These are phyloP conservation scores for Drosophila funebris DNA, from an alignment of 1,140 invertebrate genomes.

Conservation along the genomic window DNA sequence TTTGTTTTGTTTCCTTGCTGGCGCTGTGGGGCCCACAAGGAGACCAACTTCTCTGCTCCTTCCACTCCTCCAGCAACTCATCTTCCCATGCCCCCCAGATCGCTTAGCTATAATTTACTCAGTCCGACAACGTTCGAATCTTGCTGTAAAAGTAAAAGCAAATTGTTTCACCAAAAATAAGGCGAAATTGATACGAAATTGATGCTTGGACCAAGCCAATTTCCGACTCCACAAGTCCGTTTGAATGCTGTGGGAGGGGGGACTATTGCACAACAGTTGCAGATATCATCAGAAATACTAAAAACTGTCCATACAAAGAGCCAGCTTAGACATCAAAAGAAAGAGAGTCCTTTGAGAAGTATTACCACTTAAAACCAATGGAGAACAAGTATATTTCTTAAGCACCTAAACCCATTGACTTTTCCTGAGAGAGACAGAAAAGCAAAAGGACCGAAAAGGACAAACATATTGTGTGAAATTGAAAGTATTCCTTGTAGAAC, in stretches of 20 bases:
- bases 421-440: too few species aligned
- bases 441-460: too few species aligned
- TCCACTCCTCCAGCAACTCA: constrained; percentile 1
- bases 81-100: constrained; percentile 8
- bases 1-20: constrained; percentile 16
- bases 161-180: constrained; percentile 56
- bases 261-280: constrained; percentile 49
- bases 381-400: too few species aligned
- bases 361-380: too few species aligned
- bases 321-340: too few species aligned
- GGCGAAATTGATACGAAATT: constrained; percentile 76
- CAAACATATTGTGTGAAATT: too few species aligned
- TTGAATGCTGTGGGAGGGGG: background rate
- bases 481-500: too few species aligned
- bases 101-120: constrained; percentile 64
- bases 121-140: constrained; percentile 47
- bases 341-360: too few species aligned
- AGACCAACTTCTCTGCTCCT: background rate
- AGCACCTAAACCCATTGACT: too few species aligned
- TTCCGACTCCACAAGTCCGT: constrained; percentile 17
- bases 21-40: constrained; percentile 28
- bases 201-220: constrained; percentile 56
- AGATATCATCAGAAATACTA: too few species aligned
- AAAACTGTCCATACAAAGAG: too few species aligned
- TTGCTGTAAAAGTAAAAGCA: constrained; percentile 68